Evolutionary conservation across 2,888 invertebrate species (phyloP).

Genomic region (Drosophila rellima): DNA sequence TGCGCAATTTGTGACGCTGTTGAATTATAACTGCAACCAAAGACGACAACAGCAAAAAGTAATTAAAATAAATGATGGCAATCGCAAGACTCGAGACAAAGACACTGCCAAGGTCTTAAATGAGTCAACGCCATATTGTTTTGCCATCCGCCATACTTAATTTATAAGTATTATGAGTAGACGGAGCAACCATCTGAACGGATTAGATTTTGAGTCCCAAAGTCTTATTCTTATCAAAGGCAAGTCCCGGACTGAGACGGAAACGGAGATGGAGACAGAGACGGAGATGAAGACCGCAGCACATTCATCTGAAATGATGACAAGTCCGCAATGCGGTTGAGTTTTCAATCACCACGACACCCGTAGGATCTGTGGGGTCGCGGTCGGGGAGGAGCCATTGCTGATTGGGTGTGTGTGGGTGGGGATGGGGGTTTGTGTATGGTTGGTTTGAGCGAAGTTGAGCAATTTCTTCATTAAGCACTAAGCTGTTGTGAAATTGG

Average conservation of each 20-base stretch:
- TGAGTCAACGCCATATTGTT: constrained; percentile 68
- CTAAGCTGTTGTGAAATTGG: constrained; percentile 72
- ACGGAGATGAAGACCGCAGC: constrained; percentile 50
- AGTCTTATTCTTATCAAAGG: constrained; percentile 64
- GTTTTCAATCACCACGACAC: constrained; percentile 76
- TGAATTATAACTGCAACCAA: constrained; percentile 78
- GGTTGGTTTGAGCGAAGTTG: constrained; percentile 43
- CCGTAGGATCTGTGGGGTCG: constrained; percentile 51
- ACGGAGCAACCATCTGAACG: constrained; percentile 55
- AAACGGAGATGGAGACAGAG: background rate
- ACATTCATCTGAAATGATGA: constrained; percentile 78
- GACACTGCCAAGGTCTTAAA: constrained; percentile 51
- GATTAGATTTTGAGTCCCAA: constrained; percentile 70
- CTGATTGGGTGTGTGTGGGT: constrained; percentile 11
- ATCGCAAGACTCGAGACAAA: constrained; percentile 65
- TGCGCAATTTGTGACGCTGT: constrained; percentile 83
- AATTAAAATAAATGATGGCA: constrained; percentile 82
- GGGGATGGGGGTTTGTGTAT: no score
- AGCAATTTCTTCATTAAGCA: constrained; percentile 78
- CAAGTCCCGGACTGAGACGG: constrained; percentile 1
- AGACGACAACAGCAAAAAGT: constrained; percentile 62
- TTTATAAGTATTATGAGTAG: constrained; percentile 58
- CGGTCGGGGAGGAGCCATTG: constrained; percentile 2
- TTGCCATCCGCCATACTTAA: constrained; percentile 56
- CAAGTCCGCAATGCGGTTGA: constrained; percentile 77